phyloP scores from a whole-genome alignment of 2,797 vertebrate species.

The Esox masquinongy region DNA sequence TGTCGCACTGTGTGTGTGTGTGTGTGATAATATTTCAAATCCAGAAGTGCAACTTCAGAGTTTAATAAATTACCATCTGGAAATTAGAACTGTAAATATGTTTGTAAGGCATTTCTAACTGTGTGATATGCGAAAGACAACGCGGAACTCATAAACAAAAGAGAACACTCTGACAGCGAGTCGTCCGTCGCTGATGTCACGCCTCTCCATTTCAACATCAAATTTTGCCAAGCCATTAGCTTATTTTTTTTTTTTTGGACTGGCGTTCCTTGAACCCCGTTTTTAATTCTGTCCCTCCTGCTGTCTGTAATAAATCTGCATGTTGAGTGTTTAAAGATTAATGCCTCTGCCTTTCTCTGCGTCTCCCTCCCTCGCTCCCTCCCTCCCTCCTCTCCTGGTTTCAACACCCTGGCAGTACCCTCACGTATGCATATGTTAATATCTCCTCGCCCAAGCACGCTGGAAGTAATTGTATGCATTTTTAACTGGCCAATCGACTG shows the following conservation, averaged over 20 bases:
- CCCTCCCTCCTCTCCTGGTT: constrained; percentile 39
- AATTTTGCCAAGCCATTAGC: constrained; percentile 40
- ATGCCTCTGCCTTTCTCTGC: constrained; percentile 81
- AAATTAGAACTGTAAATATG: neutral
- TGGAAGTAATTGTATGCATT: constrained; percentile 89
- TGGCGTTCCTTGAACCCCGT: constrained; percentile 22
- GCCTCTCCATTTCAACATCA: constrained; percentile 32
- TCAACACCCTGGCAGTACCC: constrained; percentile 69
- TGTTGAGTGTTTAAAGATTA: constrained; percentile 83
- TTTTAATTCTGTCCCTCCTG: constrained; percentile 56
- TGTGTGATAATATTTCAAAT: neutral
- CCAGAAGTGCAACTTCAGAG: neutral
- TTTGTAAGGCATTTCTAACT: neutral
- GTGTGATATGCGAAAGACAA: neutral
- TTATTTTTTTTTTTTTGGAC: constrained; percentile 11
- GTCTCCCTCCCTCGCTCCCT: constrained; percentile 26
- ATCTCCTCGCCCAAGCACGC: constrained; percentile 75
- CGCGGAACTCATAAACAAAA: neutral
- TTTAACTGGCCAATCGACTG: constrained; percentile 88
- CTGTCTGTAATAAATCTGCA: constrained; percentile 63
- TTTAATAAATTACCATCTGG: neutral
- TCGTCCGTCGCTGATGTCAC: neutral
- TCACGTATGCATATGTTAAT: constrained; percentile 81
- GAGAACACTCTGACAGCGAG: neutral
- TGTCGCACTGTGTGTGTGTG: neutral